phyloP scores from a whole-genome alignment of 2,113 vertebrate species.

The Pterocles orientalis region DNA sequence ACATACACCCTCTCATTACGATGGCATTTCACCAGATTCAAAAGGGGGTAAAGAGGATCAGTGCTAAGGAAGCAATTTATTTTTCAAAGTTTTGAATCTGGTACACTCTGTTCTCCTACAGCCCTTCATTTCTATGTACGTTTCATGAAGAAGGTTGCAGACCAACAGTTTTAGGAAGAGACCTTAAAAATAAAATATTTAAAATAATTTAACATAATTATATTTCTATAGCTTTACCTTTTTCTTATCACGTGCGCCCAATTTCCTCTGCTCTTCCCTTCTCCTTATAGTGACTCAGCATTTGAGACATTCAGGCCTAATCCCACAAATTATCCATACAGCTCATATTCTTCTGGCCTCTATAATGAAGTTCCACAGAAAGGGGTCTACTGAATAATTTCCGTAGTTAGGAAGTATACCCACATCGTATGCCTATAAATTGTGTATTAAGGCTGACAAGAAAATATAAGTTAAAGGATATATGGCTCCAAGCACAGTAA shows the following conservation, averaged over 20 bases:
- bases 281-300: slow-evolving; percentile 49
- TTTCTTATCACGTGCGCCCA: neutral
- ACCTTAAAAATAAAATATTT: neutral
- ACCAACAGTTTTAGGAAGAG: neutral
- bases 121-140: neutral
- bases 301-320: neutral
- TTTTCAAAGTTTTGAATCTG: neutral
- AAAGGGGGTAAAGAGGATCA: neutral
- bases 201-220: neutral
- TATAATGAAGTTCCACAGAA: neutral
- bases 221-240: neutral
- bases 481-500: neutral
- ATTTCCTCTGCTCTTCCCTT: neutral
- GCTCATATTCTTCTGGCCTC: neutral
- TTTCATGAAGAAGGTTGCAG: neutral
- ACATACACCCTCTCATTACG: neutral
- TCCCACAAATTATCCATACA: neutral
- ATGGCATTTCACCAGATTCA: neutral
- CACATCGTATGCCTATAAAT: neutral
- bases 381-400: neutral
- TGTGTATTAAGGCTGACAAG: neutral
- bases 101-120: neutral
- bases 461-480: neutral
- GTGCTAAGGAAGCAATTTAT: neutral
- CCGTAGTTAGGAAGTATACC: neutral